Conservation (phyloP, 2,113 vertebrate species). For the Herpetotheres cachinnans region DNA sequence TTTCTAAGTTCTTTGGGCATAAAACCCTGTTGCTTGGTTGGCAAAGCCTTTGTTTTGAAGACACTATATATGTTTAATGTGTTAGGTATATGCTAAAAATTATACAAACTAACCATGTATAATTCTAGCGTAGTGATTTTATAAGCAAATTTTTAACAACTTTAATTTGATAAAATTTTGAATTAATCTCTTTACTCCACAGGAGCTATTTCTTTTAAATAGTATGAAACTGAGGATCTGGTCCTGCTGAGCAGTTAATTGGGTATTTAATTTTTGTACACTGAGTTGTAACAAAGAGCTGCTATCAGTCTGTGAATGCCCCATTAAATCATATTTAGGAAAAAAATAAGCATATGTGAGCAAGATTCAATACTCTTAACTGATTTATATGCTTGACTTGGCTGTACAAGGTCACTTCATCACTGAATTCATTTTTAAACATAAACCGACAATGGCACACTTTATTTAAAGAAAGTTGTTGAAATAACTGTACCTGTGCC, state of each 20-base stretch:
- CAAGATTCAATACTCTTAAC: background rate
- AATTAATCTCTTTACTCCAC: background rate
- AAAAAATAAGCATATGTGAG: background rate
- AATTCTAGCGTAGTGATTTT: background rate
- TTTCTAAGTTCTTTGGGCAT: background rate
- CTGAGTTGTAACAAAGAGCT: background rate
- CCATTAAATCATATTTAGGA: background rate
- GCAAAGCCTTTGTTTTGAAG: background rate
- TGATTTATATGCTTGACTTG: background rate
- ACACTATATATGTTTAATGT: background rate
- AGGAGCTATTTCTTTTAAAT: background rate
- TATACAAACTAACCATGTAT: background rate
- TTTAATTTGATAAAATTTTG: background rate
- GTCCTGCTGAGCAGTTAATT: background rate
- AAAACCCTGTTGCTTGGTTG: background rate
- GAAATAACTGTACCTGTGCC: background rate
- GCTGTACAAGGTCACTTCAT: background rate
- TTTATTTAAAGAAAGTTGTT: background rate
- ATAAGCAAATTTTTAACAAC: background rate
- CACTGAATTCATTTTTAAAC: background rate
- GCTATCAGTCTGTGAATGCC: background rate
- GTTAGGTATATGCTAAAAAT: background rate
- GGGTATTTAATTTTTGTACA: background rate
- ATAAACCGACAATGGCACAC: background rate
- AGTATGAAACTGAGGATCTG: background rate